These are phyloP conservation scores for Hyposmocoma kahamanoa DNA, from an alignment of 1,140 invertebrate species.

Conservation along the genomic window DNA sequence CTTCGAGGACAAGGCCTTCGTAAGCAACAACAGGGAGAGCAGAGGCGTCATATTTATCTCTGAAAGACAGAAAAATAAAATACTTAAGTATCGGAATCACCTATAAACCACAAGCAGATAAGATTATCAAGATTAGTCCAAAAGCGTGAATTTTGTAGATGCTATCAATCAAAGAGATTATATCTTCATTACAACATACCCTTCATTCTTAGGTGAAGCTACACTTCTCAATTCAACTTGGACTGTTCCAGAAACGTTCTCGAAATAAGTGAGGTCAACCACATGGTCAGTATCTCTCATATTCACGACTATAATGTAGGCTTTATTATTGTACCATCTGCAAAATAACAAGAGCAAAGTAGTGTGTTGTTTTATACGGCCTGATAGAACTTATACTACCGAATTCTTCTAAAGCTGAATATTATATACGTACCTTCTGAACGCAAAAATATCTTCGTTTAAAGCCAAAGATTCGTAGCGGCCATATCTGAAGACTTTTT, in stretches of 20 bases:
- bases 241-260: slow-evolving; percentile 58
- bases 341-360: slow-evolving; percentile 9
- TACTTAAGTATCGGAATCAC: background rate
- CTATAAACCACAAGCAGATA: background rate
- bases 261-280: slow-evolving; percentile 51
- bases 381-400: background rate
- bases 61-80: slow-evolving; percentile 28
- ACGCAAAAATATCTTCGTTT: slow-evolving; percentile 51
- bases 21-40: slow-evolving; percentile 38
- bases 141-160: background rate
- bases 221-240: slow-evolving; percentile 60
- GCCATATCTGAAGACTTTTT: slow-evolving; percentile 45
- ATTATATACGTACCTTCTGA: slow-evolving; percentile 35
- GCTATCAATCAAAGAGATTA: background rate
- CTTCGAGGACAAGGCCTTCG: slow-evolving; percentile 44
- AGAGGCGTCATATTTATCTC: slow-evolving; percentile 30
- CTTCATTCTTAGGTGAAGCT: slow-evolving; percentile 49
- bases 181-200: slow-evolving; percentile 43
- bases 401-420: background rate
- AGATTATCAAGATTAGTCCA: background rate
- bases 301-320: slow-evolving; percentile 47
- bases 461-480: slow-evolving; percentile 55
- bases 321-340: slow-evolving; percentile 46
- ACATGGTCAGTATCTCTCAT: slow-evolving; percentile 35
- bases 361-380: background rate